phyloP scores from a whole-genome alignment of 2,888 invertebrate species.

The Dysmachus trigonus region DNA sequence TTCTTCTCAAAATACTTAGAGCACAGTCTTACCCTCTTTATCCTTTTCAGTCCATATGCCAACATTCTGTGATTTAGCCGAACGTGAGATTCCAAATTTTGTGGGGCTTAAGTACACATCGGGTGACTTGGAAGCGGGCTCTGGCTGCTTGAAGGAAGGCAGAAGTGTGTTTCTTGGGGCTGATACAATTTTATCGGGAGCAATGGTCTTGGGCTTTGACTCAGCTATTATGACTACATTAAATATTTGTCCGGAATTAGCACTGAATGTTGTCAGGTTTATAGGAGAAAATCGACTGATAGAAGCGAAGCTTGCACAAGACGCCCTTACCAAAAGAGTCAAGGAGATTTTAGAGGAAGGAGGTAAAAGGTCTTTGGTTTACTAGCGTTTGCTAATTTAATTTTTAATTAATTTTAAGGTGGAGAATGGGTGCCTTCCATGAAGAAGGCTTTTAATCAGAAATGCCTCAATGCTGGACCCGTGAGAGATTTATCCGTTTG shows the following conservation, averaged over 20 bases:
- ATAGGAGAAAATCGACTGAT: conserved; percentile 54
- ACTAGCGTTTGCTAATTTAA: neutral
- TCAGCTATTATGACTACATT: conserved; percentile 77
- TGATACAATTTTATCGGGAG: conserved; percentile 73
- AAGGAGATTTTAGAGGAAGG: conserved; percentile 49
- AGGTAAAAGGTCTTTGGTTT: conserved; percentile 7
- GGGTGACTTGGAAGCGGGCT: conserved; percentile 74
- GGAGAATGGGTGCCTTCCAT: conserved; percentile 53
- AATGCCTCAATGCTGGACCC: conserved; percentile 48
- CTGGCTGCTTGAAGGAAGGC: conserved; percentile 68
- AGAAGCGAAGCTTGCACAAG: conserved; percentile 46
- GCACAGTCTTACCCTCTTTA: neutral
- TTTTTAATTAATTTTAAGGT: conserved; percentile 14
- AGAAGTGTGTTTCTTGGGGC: conserved; percentile 73
- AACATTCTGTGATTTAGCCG: conserved; percentile 71
- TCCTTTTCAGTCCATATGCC: conserved; percentile 76
- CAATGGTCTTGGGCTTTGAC: conserved; percentile 73
- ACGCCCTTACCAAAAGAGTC: conserved; percentile 43
- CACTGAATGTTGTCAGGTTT: conserved; percentile 68
- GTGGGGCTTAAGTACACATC: conserved; percentile 86
- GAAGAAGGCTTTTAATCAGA: conserved; percentile 51
- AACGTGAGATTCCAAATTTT: conserved; percentile 74
- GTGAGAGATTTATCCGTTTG: conserved; percentile 1
- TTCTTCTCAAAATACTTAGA: neutral
- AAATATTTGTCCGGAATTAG: conserved; percentile 72